Conservation (phyloP, 2,888 invertebrate species). For the Polydrusus tereticollis region DNA sequence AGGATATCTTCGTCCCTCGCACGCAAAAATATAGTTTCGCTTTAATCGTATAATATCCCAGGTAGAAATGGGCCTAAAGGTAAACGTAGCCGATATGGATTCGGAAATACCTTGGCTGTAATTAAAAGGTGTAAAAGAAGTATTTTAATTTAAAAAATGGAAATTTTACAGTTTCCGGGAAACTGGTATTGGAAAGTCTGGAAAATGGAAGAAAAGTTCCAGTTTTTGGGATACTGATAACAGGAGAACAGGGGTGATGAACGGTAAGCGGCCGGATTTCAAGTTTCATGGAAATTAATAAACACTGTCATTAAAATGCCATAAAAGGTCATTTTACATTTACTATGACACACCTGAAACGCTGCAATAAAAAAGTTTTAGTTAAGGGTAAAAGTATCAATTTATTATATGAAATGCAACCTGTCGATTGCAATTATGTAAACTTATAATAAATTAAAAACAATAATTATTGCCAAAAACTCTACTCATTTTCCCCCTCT, state of each 20-base stretch:
- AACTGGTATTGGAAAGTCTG: conserved; percentile 44
- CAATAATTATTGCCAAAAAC: no score
- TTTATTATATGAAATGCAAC: no score
- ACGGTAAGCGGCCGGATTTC: not conserved
- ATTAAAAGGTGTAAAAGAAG: not conserved
- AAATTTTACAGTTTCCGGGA: conserved; percentile 40
- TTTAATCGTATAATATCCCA: no score
- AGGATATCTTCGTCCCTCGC: not conserved
- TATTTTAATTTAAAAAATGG: not conserved
- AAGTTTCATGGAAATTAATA: not conserved
- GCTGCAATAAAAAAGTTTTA: no score
- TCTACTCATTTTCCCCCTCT: no score
- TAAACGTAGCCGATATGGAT: not conserved
- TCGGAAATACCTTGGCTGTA: conserved; percentile 14
- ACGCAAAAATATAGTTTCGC: not conserved
- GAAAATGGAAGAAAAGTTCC: conserved; percentile 60
- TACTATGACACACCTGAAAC: no score
- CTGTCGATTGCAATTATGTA: no score
- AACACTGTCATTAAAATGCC: no score
- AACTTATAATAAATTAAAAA: no score
- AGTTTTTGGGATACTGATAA: conserved; percentile 56
- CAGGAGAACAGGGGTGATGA: conserved; percentile 29
- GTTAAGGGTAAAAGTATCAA: no score
- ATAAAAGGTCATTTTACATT: no score
- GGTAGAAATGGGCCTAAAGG: not conserved